These are phyloP conservation scores for Turdus rufiventris DNA, from an alignment of 2,113 vertebrate species.

Conservation along the genomic window DNA sequence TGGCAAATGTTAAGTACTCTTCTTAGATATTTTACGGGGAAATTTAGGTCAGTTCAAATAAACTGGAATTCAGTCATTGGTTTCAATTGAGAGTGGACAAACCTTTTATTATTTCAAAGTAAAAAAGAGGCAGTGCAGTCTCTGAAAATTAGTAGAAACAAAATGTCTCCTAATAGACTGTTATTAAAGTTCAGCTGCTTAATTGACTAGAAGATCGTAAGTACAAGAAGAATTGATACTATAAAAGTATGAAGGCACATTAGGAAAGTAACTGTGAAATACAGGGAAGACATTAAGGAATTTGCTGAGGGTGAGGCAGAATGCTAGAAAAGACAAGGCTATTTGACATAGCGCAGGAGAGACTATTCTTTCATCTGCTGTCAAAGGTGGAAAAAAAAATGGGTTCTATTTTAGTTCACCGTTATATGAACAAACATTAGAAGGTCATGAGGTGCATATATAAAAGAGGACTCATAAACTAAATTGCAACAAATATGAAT, in stretches of 20 bases:
- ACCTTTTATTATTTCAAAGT: not conserved
- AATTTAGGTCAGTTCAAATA: not conserved
- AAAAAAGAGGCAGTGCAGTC: not conserved
- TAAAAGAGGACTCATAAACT: not conserved
- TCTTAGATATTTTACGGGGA: not conserved
- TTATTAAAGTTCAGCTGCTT: not conserved
- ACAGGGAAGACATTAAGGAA: not conserved
- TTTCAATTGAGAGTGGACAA: not conserved
- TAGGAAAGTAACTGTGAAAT: not conserved
- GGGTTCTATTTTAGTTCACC: not conserved
- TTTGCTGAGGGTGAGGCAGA: not conserved
- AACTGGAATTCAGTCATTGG: not conserved
- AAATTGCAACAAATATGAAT: not conserved
- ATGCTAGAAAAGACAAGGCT: not conserved
- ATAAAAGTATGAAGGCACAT: not conserved
- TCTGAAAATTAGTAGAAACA: not conserved
- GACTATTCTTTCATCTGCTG: not conserved
- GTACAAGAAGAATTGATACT: not conserved
- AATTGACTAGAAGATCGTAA: not conserved
- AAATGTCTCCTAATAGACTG: not conserved
- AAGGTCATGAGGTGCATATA: accelerated
- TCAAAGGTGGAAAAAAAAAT: not conserved
- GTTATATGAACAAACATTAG: not conserved
- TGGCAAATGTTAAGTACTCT: not conserved
- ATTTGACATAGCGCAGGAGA: not conserved